These are phyloP conservation scores for Carlito syrichta DNA, from an alignment of 2,113 vertebrate species.

Conservation along the genomic window DNA sequence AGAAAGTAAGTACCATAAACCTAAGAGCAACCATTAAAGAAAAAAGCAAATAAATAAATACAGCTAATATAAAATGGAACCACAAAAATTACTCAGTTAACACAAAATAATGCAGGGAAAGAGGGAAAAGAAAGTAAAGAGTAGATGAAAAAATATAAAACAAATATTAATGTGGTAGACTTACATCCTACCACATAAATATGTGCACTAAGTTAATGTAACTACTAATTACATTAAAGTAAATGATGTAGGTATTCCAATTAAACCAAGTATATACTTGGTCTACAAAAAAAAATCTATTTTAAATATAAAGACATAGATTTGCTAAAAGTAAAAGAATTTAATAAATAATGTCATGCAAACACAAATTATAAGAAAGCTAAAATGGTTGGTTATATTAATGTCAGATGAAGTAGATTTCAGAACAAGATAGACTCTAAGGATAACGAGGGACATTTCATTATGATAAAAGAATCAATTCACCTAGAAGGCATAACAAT, in stretches of 20 bases:
- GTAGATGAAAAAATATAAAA: not conserved
- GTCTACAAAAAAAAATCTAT: not conserved
- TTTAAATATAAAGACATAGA: not conserved
- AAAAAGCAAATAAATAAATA: not conserved
- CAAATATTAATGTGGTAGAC: not conserved
- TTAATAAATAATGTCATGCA: not conserved
- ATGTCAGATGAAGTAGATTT: not conserved
- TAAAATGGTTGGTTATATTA: not conserved
- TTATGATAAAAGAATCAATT: not conserved
- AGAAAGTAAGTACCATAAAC: not conserved
- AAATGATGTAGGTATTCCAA: not conserved
- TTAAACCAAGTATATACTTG: not conserved
- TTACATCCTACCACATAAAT: not conserved
- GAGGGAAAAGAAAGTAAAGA: not conserved
- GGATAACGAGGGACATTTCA: not conserved
- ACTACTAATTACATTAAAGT: not conserved
- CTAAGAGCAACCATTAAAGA: not conserved
- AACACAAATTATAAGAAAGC: not conserved
- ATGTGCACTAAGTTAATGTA: not conserved
- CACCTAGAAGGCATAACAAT: not conserved
- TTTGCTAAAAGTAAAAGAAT: not conserved
- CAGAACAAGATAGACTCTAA: not conserved
- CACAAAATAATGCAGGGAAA: not conserved
- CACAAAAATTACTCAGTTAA: not conserved
- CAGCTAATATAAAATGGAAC: not conserved